Conservation (phyloP, 2,888 invertebrate species). For the Athrips mouffetella region DNA sequence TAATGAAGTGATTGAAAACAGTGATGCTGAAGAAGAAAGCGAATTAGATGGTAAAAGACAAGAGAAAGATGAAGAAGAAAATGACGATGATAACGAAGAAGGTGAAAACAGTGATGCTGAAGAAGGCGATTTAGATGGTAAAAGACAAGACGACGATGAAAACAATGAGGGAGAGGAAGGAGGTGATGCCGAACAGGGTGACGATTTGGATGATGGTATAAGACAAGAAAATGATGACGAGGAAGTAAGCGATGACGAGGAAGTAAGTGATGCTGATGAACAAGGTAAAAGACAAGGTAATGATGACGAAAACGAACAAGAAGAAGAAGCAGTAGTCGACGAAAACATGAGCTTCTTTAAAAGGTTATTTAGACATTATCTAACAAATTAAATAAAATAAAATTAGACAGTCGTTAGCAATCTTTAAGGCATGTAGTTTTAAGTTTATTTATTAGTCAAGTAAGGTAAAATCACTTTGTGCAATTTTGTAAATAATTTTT, state of each 20-base stretch:
- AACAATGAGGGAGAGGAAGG: slow-evolving; percentile 4
- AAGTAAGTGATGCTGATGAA: neutral
- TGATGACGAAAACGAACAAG: neutral
- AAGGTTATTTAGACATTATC: no score
- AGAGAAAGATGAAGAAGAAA: slow-evolving; percentile 11
- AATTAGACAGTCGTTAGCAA: no score
- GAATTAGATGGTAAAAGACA: no score
- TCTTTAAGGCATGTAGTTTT: no score
- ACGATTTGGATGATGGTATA: no score
- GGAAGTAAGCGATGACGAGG: no score
- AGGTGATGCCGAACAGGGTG: no score
- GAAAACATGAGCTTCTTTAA: no score
- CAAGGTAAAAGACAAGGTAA: no score
- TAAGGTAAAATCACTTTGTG: slow-evolving; percentile 20
- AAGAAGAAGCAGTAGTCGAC: neutral
- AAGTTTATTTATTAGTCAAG: slow-evolving; percentile 25
- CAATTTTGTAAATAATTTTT: slow-evolving; percentile 63
- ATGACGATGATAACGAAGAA: neutral
- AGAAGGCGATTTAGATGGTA: neutral
- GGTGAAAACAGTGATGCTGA: neutral
- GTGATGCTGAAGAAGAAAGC: neutral
- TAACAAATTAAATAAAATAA: no score
- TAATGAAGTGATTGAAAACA: neutral
- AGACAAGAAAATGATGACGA: no score
- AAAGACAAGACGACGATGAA: slow-evolving; percentile 5